Evolutionary conservation across 2,888 invertebrate genomes (phyloP).

Genomic region (Clitarchus hookeri): DNA sequence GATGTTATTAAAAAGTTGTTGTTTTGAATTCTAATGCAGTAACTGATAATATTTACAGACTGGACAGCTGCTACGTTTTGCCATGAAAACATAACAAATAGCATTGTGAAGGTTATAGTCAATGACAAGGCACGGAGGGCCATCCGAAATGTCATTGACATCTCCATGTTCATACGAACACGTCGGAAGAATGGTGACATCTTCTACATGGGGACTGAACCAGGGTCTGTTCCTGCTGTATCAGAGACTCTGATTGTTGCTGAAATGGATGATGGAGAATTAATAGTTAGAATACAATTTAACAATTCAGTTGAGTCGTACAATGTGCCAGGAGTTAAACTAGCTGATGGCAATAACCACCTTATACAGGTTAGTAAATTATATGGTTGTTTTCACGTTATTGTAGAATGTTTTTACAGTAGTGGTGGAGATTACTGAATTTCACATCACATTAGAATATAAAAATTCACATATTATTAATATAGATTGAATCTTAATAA

Average conservation of each 20-base stretch:
- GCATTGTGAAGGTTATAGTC: constrained; percentile 75
- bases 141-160: constrained; percentile 80
- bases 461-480: too few species aligned
- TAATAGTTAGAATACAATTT: constrained; percentile 79
- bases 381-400: too few species aligned
- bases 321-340: constrained; percentile 75
- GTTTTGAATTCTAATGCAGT: not conserved
- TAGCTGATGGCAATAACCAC: constrained; percentile 87
- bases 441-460: too few species aligned
- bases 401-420: too few species aligned
- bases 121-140: constrained; percentile 70
- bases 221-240: constrained; percentile 52
- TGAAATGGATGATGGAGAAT: constrained; percentile 75
- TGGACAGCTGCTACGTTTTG: constrained; percentile 92
- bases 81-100: constrained; percentile 71
- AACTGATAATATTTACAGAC: constrained; percentile 55
- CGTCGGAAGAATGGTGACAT: constrained; percentile 82
- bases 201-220: constrained; percentile 82
- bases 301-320: constrained; percentile 82
- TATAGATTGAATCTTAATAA: too few species aligned
- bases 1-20: too few species aligned
- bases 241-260: constrained; percentile 82
- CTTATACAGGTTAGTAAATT: constrained; percentile 68
- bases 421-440: too few species aligned
- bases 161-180: constrained; percentile 92